Evolutionary conservation across 2,888 invertebrate species (phyloP), one percentile per base, ranked within the genome.

Genomic region (Hololepta plana): DNA sequence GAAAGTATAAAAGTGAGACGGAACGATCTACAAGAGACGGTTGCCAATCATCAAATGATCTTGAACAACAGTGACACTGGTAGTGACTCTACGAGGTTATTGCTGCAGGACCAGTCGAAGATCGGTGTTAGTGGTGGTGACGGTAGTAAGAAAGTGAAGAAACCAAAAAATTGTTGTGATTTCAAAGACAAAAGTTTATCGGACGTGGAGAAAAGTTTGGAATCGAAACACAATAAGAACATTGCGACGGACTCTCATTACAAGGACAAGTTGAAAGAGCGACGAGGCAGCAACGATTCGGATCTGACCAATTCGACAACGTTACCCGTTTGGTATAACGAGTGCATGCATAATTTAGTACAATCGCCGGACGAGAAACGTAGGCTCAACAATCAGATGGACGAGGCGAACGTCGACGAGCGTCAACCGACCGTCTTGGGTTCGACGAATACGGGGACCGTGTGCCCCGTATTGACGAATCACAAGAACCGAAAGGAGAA

Each of bases 391-490:
- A 63, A 62, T 49, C 65, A 66, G 46, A 60, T 59, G 42, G 58
- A 39, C 29, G 53, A 53, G 26, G 38, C 42, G 9, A 45, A 41
- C 23, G 36, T 38, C 6, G 44, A n/a, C n/a, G n/a, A 39, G 27
- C 38, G 35, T 26, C 42, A 38, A 22, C 60, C 45, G 12, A 36
- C 45, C 7, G 32, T 35, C 4, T 60, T 68, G 34, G 73, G 73
- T 17, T 73, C 73, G n/a, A 72, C 72, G 26, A 72, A 73, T 51
- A 63, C 67, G 36, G 73, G 73, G 33, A 73, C 72, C 16, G 60
- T 72, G 26, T n/a, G n/a, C n/a, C n/a, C n/a, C n/a, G n/a, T n/a
- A n/a, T 51, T 61, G 32, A 46, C 51, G 4, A 32, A 29, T 15
- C 51, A 48, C 28, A 53, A 53, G 35, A 36, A 41, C n/a, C 34